A percentile compares a stretch with the other conserved stretches of the same genome.
These are phyloP conservation scores for Hydrozoanthus tunicans DNA, from an alignment of 64 coral and sea anemone species.

Conservation along the genomic window DNA sequence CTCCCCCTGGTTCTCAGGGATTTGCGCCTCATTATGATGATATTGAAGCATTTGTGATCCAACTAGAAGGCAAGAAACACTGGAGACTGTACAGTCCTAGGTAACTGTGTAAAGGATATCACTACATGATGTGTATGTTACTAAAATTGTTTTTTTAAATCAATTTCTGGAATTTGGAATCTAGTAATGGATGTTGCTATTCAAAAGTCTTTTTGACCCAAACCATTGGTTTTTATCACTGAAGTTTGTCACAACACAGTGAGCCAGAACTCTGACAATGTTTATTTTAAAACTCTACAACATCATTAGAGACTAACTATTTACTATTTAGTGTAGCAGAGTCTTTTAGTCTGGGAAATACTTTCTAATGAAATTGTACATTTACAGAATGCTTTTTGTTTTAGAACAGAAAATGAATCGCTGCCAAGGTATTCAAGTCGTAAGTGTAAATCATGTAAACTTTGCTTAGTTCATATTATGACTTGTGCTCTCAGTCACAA, in stretches of 20 bases:
- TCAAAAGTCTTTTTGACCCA: too few relatives aligned
- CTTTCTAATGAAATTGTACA: too few relatives aligned
- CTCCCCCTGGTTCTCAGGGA: constrained; percentile 95
- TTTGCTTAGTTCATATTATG: neutral
- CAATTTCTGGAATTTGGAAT: too few relatives aligned
- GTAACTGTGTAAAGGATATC: neutral
- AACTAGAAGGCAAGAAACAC: constrained; percentile 94
- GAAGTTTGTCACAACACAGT: too few relatives aligned
- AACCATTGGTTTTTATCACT: too few relatives aligned
- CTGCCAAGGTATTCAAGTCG: constrained; percentile 93
- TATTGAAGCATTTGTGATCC: constrained; percentile 98
- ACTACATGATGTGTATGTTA: neutral
- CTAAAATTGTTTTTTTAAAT: neutral
- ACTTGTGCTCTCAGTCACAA: neutral
- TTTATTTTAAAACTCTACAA: too few relatives aligned
- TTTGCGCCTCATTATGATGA: constrained; percentile 99
- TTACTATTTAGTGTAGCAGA: too few relatives aligned
- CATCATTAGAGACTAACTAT: too few relatives aligned
- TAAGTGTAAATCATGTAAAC: constrained; percentile 37
- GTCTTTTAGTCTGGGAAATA: too few relatives aligned
- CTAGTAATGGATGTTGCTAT: too few relatives aligned
- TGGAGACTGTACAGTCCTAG: constrained; percentile 94
- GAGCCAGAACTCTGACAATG: too few relatives aligned
- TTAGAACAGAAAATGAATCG: constrained; percentile 73
- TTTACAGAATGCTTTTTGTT: neutral